A percentile compares a stretch with the other conserved stretches of the same genome.
Evolutionary conservation across 2,113 vertebrate species (phyloP).

Genomic region (Mobula birostris): DNA sequence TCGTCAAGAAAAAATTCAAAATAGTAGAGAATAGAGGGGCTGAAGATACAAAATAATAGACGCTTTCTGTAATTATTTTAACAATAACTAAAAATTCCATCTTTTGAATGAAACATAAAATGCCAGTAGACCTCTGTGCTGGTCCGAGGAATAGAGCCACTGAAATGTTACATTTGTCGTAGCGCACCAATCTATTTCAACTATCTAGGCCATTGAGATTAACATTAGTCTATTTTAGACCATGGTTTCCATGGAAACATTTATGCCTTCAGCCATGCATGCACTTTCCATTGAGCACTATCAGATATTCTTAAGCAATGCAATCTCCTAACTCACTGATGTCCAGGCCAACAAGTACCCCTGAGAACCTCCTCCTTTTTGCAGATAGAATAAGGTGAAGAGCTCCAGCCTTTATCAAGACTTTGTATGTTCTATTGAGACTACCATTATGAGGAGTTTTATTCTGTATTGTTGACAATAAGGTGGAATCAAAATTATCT

Average conservation of each 20-base stretch:
- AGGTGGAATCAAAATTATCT: neutral
- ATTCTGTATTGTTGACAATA: neutral
- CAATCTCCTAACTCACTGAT: neutral
- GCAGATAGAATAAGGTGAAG: neutral
- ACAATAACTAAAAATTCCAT: neutral
- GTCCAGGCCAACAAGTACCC: neutral
- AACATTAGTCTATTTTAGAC: slow-evolving; percentile 33
- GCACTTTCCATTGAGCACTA: slow-evolving; percentile 28
- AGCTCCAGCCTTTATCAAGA: neutral
- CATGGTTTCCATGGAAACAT: slow-evolving; percentile 23
- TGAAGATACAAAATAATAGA: neutral
- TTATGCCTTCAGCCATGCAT: slow-evolving; percentile 34
- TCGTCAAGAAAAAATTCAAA: neutral
- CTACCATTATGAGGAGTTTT: neutral
- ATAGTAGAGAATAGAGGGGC: neutral
- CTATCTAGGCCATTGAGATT: slow-evolving; percentile 30
- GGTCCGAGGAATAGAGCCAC: neutral
- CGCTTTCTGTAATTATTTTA: neutral
- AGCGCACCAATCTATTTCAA: slow-evolving; percentile 21
- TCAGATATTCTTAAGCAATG: slow-evolving; percentile 12
- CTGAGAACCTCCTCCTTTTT: neutral
- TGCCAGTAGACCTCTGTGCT: neutral
- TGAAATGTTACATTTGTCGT: slow-evolving; percentile 17
- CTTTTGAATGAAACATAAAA: slow-evolving; percentile 22
- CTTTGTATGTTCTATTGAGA: neutral